A percentile compares a stretch with the other conserved stretches of the same genome.
Evolutionary conservation across 2,113 vertebrate species (phyloP).

Genomic region (Microcebus murinus): DNA sequence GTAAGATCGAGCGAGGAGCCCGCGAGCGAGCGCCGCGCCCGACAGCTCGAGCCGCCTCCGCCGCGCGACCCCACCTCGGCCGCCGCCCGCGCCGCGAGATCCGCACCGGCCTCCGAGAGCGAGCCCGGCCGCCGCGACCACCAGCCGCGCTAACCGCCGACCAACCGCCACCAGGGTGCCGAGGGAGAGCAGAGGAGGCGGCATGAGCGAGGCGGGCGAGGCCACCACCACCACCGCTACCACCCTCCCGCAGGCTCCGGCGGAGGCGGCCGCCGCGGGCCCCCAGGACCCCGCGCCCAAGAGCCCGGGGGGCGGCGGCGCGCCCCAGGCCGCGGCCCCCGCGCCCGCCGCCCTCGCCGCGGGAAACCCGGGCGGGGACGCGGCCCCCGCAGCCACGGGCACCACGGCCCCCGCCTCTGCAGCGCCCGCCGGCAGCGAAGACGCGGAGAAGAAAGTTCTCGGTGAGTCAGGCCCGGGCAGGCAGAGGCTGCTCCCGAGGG

Average conservation of each 20-base stretch:
- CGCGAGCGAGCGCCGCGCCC: constrained; percentile 54
- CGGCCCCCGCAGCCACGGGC: constrained; percentile 23
- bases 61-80: constrained; percentile 59
- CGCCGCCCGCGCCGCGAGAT: constrained; percentile 60
- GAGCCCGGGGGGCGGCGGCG: constrained; percentile 72
- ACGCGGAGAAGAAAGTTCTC: constrained; percentile 84
- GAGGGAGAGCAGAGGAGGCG: no score
- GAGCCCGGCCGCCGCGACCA: constrained; percentile 18
- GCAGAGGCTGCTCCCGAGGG: background rate
- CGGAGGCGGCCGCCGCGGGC: no score
- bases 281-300: constrained; percentile 62
- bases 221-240: background rate
- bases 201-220: no score
- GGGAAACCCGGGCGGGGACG: constrained; percentile 40
- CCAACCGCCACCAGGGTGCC: no score
- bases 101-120: constrained; percentile 59
- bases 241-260: no score
- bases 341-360: constrained; percentile 57
- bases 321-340: constrained; percentile 61
- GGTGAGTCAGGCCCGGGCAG: constrained; percentile 78
- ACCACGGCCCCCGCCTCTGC: constrained; percentile 55
- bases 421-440: constrained; percentile 46
- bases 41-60: constrained; percentile 69
- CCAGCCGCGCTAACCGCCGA: background rate
- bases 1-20: constrained; percentile 83